Conservation (phyloP, 2,113 vertebrate species). For the Rhea americana region DNA sequence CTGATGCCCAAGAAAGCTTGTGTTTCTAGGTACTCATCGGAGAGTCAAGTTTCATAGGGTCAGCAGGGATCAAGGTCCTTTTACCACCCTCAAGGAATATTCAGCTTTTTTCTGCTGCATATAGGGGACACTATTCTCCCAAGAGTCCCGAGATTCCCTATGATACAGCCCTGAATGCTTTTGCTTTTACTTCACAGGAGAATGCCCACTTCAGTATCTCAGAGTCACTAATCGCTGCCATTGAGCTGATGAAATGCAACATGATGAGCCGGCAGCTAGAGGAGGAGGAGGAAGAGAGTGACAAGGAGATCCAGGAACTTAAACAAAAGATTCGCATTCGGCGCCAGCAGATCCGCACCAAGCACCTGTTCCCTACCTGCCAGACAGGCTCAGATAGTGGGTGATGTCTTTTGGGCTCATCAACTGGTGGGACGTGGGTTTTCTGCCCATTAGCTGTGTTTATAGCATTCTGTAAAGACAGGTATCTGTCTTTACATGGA, state of each 20-base stretch:
- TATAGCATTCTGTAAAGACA: background rate
- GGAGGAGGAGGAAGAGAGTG: conserved; percentile 87
- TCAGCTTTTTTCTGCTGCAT: background rate
- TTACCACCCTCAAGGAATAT: background rate
- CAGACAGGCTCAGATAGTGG: conserved; percentile 75
- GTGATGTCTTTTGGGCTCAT: conserved; percentile 37
- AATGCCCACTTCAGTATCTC: conserved; percentile 99
- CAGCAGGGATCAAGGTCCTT: background rate
- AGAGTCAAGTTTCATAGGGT: background rate
- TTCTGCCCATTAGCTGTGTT: background rate
- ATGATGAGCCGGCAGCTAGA: conserved; percentile 85
- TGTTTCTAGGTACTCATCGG: background rate
- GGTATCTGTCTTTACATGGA: too few species aligned
- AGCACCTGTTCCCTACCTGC: conserved; percentile 72
- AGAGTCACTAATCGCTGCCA: conserved; percentile 95
- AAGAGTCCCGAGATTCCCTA: background rate
- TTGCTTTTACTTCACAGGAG: conserved; percentile 78
- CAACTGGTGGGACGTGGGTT: background rate
- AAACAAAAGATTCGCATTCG: conserved; percentile 96
- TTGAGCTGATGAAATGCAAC: conserved; percentile 98
- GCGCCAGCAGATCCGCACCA: conserved; percentile 90
- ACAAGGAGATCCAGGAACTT: conserved; percentile 94
- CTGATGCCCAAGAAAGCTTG: background rate
- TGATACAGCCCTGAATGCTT: background rate
- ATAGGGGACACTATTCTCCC: background rate